Evolutionary conservation across 2,888 invertebrate genomes (phyloP), one percentile per base, ranked within the genome.

Genomic region (Brachylomia viminalis): DNA sequence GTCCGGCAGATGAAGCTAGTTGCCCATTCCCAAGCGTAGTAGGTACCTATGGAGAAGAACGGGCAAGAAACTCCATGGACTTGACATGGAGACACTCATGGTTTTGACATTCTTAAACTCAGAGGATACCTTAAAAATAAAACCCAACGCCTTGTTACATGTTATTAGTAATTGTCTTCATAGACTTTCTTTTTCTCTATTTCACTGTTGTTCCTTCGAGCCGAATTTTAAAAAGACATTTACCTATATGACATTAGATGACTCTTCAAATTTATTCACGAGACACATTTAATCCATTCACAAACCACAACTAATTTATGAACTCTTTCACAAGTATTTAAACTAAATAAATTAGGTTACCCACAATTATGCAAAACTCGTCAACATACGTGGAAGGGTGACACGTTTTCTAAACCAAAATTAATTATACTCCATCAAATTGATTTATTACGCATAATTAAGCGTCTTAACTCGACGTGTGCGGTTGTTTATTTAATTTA

Each of bases 401-500:
- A 82, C 86, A 83, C 70, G 80, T 87, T 86, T 86, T 82, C 82
- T 74, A 78, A 84, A 85, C 75, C 85, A 82, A 81, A 83, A 87
- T 88, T 89, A 89, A 88, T 88, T 86, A 89, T 75, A n/a, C 54
- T 78, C 54, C 85, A 72, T 71, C 81, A 83, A 86, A 87, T 86
- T 90, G 90, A 90, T 90, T 90, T 89, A 90, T 88, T 82, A 84
- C 82, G 72, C 80, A 73, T 88, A 86, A 88, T 88, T 86, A 89
- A 86, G 74, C 84, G 72, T 72, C 77, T 83, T 76, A 66, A 78
- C 72, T 70, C 10, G 20, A 49, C 59, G 47, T 64, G 69, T 67
- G 79, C 64, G 70, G 72, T 77, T 66, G 70, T 70, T 76, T 74
- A 84, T 74, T 80, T 74, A 69, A 82, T 82, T 70, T 70, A 73